These are phyloP conservation scores for Heliconius cydno DNA, from an alignment of 2,888 invertebrate genomes.

Conservation along the genomic window DNA sequence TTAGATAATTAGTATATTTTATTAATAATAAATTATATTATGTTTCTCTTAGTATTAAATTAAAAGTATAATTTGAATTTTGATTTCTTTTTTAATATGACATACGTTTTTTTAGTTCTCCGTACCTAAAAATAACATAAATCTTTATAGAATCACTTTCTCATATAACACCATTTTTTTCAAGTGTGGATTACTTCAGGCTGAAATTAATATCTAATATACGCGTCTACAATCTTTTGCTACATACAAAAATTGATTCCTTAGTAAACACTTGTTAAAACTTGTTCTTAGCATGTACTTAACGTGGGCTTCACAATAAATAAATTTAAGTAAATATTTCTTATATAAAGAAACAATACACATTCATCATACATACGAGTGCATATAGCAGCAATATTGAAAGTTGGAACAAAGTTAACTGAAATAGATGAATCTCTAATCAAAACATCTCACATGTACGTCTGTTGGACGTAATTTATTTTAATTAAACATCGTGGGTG, in stretches of 20 bases:
- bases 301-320: neutral
- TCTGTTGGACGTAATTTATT: conserved; percentile 60
- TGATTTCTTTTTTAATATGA: neutral
- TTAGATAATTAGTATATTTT: conserved; percentile 5
- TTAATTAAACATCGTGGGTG: conserved; percentile 64
- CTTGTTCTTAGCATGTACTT: neutral
- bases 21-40: neutral
- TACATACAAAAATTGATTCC: neutral
- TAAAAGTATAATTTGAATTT: neutral
- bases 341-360: neutral
- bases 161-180: too few species aligned
- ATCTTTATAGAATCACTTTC: too few species aligned
- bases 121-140: too few species aligned
- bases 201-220: neutral
- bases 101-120: too few species aligned
- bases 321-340: neutral
- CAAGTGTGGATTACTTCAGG: neutral
- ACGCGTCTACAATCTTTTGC: neutral
- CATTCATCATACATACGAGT: neutral
- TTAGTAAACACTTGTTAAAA: neutral
- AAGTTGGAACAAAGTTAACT: conserved; percentile 17
- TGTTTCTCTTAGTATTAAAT: neutral
- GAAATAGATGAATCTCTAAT: conserved; percentile 48
- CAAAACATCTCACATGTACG: conserved; percentile 52
- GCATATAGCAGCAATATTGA: neutral